Evolutionary conservation across 2,888 invertebrate genomes (phyloP).

Genomic region (Drosophila nr. medialis): DNA sequence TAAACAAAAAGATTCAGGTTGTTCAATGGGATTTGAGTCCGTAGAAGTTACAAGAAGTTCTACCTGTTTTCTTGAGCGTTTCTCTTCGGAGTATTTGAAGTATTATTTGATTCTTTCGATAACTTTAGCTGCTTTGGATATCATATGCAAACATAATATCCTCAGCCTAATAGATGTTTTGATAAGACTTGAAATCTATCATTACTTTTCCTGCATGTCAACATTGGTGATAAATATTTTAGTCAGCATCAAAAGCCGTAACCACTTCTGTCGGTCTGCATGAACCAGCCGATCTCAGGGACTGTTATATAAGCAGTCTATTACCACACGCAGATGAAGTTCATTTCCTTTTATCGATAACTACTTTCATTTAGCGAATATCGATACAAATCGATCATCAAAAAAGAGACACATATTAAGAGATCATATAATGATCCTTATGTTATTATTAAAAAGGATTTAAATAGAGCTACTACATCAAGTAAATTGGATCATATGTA

Average conservation of each 20-base stretch:
- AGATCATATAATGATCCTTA: too few relatives aligned
- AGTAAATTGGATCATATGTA: background rate
- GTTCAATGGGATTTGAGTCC: background rate
- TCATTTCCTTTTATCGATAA: background rate
- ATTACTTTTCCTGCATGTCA: background rate
- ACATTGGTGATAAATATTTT: background rate
- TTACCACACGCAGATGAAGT: background rate
- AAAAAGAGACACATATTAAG: background rate
- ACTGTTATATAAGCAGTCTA: background rate
- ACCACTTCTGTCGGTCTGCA: background rate
- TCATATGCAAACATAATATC: background rate
- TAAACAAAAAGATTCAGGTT: background rate
- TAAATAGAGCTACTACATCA: background rate
- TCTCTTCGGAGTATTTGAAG: too few relatives aligned
- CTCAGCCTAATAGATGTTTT: background rate
- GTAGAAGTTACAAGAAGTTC: background rate
- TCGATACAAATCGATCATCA: background rate
- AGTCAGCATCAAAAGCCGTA: background rate
- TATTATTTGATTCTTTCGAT: too few relatives aligned
- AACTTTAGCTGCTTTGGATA: too few relatives aligned
- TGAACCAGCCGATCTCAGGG: background rate
- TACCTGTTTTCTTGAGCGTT: background rate
- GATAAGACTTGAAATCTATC: background rate
- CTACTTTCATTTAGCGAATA: background rate
- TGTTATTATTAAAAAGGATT: background rate